Evolutionary conservation across 2,797 vertebrate species (phyloP).

Genomic region (Anisognathus igniventris): DNA sequence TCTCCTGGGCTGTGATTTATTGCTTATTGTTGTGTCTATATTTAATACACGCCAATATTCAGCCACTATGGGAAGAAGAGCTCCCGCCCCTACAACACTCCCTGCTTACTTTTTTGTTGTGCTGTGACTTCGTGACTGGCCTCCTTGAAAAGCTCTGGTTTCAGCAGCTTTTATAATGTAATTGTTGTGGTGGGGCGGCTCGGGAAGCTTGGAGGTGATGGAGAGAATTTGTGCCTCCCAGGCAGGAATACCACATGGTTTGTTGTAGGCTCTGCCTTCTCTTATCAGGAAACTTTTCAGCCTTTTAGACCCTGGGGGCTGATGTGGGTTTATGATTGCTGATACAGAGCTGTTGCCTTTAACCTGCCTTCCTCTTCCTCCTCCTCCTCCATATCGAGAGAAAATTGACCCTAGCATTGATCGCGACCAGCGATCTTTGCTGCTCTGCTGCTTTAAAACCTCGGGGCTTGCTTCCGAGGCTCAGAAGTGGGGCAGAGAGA

Average conservation of each 20-base stretch:
- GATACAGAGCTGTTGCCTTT: not conserved
- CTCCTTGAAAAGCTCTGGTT: slow-evolving; percentile 29
- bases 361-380: not conserved
- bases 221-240: slow-evolving; percentile 40
- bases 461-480: not conserved
- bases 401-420: slow-evolving; percentile 25
- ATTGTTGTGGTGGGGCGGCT: not conserved
- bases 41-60: slow-evolving; percentile 50
- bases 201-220: not conserved
- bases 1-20: slow-evolving; percentile 66
- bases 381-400: not conserved
- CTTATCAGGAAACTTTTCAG: slow-evolving; percentile 29
- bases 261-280: slow-evolving; percentile 22
- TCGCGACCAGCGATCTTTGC: not conserved
- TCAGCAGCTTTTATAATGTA: slow-evolving; percentile 53
- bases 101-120: not conserved
- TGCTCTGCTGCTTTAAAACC: not conserved
- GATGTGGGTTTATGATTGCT: slow-evolving; percentile 17
- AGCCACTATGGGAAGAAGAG: slow-evolving; percentile 19
- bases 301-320: not conserved
- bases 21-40: slow-evolving; percentile 54
- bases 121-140: not conserved
- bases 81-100: not conserved
- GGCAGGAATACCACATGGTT: slow-evolving; percentile 44
- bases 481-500: not conserved